Percentiles rank a stretch among this genome's conserved stretches.
phyloP scores from a whole-genome alignment of 2,113 vertebrate species.

The Nannospalax galili region DNA sequence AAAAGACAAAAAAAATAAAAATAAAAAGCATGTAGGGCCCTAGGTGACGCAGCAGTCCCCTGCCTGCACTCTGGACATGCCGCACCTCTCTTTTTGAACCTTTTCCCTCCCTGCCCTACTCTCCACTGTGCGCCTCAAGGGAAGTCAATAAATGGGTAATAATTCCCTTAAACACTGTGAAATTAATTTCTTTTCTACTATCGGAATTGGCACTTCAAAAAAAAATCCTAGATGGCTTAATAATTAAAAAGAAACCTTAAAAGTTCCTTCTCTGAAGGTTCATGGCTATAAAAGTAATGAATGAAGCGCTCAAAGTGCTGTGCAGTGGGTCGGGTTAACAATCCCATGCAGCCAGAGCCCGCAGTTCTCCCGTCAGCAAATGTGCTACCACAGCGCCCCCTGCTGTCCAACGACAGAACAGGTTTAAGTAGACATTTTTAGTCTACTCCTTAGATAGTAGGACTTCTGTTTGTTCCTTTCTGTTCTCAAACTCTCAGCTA shows the following conservation, averaged over 20 bases:
- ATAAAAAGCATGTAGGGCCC: too few relatives aligned
- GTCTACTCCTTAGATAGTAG: too few relatives aligned
- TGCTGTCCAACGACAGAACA: slow-evolving; percentile 74
- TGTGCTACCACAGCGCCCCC: slow-evolving; percentile 79
- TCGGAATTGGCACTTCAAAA: slow-evolving; percentile 61
- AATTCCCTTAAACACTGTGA: slow-evolving; percentile 65
- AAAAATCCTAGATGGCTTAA: slow-evolving; percentile 57
- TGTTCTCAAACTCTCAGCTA: neutral
- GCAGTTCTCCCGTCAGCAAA: neutral
- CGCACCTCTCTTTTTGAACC: neutral
- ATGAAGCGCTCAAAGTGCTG: slow-evolving; percentile 56
- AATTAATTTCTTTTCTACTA: slow-evolving; percentile 74
- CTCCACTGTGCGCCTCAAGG: neutral
- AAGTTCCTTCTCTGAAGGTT: slow-evolving; percentile 76
- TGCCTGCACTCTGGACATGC: neutral
- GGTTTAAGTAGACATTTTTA: neutral
- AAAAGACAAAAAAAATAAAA: too few relatives aligned
- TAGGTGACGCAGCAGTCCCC: neutral
- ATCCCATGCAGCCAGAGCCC: neutral
- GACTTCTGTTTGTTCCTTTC: too few relatives aligned
- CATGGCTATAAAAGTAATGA: slow-evolving; percentile 67
- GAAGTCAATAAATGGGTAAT: slow-evolving; percentile 65
- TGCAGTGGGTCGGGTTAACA: neutral
- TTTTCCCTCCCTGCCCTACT: slow-evolving; percentile 33
- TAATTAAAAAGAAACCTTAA: slow-evolving; percentile 77